Evolutionary conservation across 37 sponge, comb jelly and placozoan species (phyloP).

Genomic region (Cliona cf. orientalis): DNA sequence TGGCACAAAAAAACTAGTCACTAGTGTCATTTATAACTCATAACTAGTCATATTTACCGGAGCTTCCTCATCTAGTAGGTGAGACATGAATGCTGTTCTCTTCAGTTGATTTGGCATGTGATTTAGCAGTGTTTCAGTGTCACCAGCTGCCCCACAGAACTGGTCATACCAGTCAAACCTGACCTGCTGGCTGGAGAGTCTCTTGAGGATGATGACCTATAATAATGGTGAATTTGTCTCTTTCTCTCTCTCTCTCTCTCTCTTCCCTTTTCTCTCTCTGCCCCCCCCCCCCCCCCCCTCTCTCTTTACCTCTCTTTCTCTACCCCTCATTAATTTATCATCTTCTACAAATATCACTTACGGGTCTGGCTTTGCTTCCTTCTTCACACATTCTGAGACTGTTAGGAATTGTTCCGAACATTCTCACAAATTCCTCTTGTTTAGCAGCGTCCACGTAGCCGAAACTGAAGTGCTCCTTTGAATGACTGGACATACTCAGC

Average conservation of each 20-base stretch:
- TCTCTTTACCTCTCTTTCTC: too few species aligned
- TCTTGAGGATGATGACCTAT: slow-evolving; percentile 28
- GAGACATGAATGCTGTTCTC: background rate
- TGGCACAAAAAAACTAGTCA: background rate
- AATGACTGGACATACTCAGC: background rate
- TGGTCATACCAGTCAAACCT: slow-evolving; percentile 30
- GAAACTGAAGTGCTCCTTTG: background rate
- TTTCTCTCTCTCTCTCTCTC: too few species aligned
- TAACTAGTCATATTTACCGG: slow-evolving; percentile 28
- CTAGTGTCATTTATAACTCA: background rate
- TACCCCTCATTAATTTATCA: too few species aligned
- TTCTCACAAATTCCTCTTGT: slow-evolving; percentile 23
- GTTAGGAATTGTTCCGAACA: too few species aligned
- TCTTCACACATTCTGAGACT: too few species aligned
- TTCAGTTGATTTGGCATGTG: background rate
- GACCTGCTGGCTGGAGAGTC: background rate
- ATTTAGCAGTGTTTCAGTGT: background rate
- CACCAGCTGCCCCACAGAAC: slow-evolving; percentile 16
- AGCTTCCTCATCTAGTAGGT: slow-evolving; percentile 35
- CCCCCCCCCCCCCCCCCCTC: too few species aligned
- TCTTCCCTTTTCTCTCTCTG: too few species aligned
- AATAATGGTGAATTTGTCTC: too few species aligned
- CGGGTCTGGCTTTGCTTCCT: too few species aligned
- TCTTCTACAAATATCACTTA: too few species aligned
- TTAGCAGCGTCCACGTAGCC: slow-evolving; percentile 17